Percentiles rank a stretch among this genome's conserved stretches.
These are phyloP conservation scores for Hesperia comma DNA, from an alignment of 2,888 invertebrate species.

Conservation along the genomic window DNA sequence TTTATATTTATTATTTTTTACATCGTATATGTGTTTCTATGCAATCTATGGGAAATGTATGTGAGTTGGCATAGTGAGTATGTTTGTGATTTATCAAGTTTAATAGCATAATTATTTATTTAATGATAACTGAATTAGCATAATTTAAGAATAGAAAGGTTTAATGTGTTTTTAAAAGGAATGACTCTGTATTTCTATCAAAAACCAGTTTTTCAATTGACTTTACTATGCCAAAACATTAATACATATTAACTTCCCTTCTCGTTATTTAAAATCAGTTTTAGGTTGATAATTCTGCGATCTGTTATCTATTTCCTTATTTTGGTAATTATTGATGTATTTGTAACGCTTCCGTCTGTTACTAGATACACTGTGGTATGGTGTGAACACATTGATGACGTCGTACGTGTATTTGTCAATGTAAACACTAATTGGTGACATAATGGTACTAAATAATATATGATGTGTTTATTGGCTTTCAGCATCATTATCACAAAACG, in stretches of 20 bases:
- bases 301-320: background rate
- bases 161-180: too few relatives aligned
- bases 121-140: too few relatives aligned
- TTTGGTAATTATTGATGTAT: conserved; percentile 6
- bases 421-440: background rate
- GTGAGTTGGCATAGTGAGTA: too few relatives aligned
- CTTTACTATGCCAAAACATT: background rate
- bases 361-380: conserved; percentile 16
- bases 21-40: too few relatives aligned
- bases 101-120: too few relatives aligned
- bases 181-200: too few relatives aligned
- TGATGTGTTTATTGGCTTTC: background rate
- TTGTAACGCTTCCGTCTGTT: conserved; percentile 22
- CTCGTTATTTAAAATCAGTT: too few relatives aligned
- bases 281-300: background rate
- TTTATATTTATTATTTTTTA: too few relatives aligned
- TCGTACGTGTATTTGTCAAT: background rate
- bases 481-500: background rate
- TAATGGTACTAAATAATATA: background rate
- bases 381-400: conserved; percentile 24
- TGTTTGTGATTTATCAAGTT: too few relatives aligned
- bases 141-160: too few relatives aligned
- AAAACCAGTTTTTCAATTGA: background rate
- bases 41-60: too few relatives aligned
- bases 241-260: background rate